phyloP scores from a whole-genome alignment of 64 coral and sea anemone species.

The Catalaphyllia jardinei region DNA sequence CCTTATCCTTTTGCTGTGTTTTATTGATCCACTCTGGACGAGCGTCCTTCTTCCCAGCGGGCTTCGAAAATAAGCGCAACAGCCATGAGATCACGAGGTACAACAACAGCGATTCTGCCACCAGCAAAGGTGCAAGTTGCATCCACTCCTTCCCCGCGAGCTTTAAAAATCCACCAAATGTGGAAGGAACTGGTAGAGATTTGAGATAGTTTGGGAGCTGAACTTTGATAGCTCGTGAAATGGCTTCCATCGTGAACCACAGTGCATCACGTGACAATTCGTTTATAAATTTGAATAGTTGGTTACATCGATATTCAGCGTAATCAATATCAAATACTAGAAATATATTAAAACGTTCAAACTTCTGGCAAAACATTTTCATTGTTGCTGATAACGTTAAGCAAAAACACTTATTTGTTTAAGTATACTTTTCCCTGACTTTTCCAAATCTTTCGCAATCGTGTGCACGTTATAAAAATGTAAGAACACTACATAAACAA shows the following conservation, averaged over 20 bases:
- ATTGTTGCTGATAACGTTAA: too few relatives aligned
- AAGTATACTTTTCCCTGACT: too few relatives aligned
- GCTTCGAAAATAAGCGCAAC: slow-evolving; percentile 24
- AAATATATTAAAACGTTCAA: too few relatives aligned
- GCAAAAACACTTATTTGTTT: too few relatives aligned
- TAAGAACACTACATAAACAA: too few relatives aligned
- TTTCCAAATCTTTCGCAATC: too few relatives aligned
- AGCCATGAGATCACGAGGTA: slow-evolving; percentile 66
- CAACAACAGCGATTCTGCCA: slow-evolving; percentile 49
- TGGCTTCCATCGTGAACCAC: slow-evolving; percentile 56
- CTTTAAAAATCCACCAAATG: slow-evolving; percentile 67
- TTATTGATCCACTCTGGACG: slow-evolving; percentile 84
- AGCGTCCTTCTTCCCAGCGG: slow-evolving; percentile 1
- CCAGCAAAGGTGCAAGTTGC: slow-evolving; percentile 66
- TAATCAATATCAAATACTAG: too few relatives aligned
- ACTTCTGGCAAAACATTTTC: too few relatives aligned
- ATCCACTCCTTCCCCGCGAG: slow-evolving; percentile 65
- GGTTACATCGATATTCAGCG: too few relatives aligned
- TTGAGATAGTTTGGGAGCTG: slow-evolving; percentile 84
- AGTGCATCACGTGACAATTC: not conserved
- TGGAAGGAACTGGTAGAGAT: slow-evolving; percentile 70
- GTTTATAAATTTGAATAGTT: not conserved
- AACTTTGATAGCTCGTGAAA: slow-evolving; percentile 72
- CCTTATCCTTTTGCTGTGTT: slow-evolving; percentile 66
- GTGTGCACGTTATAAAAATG: too few relatives aligned